Evolutionary conservation across 2,113 vertebrate genomes (phyloP).

Genomic region (Donacobius atricapilla): DNA sequence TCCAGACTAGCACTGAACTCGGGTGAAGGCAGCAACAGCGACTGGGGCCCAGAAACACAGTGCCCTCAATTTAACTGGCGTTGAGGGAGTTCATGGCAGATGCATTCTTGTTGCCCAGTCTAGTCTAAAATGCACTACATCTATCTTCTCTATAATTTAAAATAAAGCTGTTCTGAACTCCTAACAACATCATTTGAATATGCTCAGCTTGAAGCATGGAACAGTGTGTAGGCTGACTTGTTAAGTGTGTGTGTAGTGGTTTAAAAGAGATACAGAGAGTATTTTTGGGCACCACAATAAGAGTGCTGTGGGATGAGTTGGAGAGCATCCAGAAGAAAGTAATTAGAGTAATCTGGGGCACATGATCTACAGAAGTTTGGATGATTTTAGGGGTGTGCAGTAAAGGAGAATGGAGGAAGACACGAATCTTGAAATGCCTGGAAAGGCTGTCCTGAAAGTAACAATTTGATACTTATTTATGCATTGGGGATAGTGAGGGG

Average conservation of each 20-base stretch:
- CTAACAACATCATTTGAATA: neutral
- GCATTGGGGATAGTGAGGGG: neutral
- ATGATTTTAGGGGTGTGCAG: neutral
- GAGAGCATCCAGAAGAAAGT: conserved; percentile 3
- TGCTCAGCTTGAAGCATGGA: neutral
- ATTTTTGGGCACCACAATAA: neutral
- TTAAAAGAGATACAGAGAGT: neutral
- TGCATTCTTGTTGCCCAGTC: neutral
- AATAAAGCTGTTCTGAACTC: neutral
- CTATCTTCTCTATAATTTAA: neutral
- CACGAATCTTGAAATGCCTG: neutral
- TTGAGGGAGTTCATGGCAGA: neutral
- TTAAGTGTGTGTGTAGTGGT: neutral
- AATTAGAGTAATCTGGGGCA: neutral
- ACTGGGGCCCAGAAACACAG: neutral
- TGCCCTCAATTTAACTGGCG: neutral
- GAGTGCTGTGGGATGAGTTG: conserved; percentile 7
- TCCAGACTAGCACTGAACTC: neutral
- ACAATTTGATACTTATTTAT: neutral
- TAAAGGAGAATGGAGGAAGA: neutral
- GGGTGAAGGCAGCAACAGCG: neutral
- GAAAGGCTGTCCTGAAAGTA: neutral
- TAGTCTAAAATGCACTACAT: neutral
- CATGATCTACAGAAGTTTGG: neutral
- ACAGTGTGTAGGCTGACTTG: conserved; percentile 23